Base-by-base conservation (phyloP, 1,140 invertebrate genomes). In the Polyergus mexicanus region DNA sequence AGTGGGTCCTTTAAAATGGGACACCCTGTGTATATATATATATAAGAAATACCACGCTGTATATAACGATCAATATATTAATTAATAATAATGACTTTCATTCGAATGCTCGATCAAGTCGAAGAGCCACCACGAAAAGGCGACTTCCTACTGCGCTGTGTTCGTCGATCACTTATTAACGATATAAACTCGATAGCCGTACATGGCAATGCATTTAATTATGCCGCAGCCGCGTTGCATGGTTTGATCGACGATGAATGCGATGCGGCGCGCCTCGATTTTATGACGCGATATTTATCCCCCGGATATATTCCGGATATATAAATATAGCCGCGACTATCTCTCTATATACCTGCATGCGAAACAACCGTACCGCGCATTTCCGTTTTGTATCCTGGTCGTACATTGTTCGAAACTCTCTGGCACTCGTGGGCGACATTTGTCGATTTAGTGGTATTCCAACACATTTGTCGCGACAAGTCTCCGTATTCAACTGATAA, bases 181-280 rank as follows among this genome's bases (percentile, higher is more conserved):
- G 69, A 68, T 87, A 87, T 68, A 62, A 51, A 25, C 19, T 32
- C 51, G 71, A 74, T 88, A 88, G 69, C 78, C 78, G 69, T 86
- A 72, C 60, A 83, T 28, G 78, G 78, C 38, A 72, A 60, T 68
- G 69, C 85, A 87, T 74, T 75, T 72, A 86, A 83, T 83, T 72
- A 38, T 78, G 78, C 84, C 56, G 75, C 69, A 51, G 65, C 47
- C 28, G 85, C 44, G 54, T 58, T 62, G 76, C 69, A 56, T 56
- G 22, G 19, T 54, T 86, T 88, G 86, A 88, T 88, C 83, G 86
- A 88, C 86, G 77, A 83, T 86, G 86, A 88, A 88, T 87, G 77
- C 56, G 38, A 44, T 5, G 58, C n/a, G 60, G 75, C 84, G 90
- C 89, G 90, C 88, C 91, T 71, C 88, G 86, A 90, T 90, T 89